phyloP scores from a whole-genome alignment of 2,888 invertebrate genomes.

The Ormyrus nitidulus region DNA sequence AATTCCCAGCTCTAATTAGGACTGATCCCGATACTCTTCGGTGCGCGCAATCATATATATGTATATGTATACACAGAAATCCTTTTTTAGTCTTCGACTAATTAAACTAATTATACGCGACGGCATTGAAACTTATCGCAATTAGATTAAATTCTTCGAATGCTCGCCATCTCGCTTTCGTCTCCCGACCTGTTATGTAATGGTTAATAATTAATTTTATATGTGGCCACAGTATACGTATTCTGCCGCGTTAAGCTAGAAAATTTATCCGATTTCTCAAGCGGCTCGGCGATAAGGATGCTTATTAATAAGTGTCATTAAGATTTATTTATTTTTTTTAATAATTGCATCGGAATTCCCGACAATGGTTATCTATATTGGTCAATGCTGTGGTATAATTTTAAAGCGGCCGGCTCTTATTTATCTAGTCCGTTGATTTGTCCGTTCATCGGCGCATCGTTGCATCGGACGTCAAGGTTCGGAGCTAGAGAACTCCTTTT shows the following conservation, averaged over 20 bases:
- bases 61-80: background rate
- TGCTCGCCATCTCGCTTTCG: background rate
- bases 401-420: background rate
- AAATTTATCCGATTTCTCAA: background rate
- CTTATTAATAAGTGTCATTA: no score
- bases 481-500: background rate
- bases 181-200: no score
- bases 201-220: no score
- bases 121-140: background rate
- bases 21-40: background rate
- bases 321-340: no score
- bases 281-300: no score
- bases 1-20: background rate
- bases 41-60: background rate
- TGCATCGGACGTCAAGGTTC: slow-evolving; percentile 29
- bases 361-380: slow-evolving; percentile 12
- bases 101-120: background rate
- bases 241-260: background rate
- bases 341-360: no score
- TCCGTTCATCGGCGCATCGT: no score
- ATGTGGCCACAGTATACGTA: background rate
- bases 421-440: no score
- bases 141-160: background rate
- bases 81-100: background rate
- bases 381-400: slow-evolving; percentile 27